Evolutionary conservation across 2,113 vertebrate genomes (phyloP), one percentile per base, ranked within the genome.

Genomic region (Hirundichthys speculiger): DNA sequence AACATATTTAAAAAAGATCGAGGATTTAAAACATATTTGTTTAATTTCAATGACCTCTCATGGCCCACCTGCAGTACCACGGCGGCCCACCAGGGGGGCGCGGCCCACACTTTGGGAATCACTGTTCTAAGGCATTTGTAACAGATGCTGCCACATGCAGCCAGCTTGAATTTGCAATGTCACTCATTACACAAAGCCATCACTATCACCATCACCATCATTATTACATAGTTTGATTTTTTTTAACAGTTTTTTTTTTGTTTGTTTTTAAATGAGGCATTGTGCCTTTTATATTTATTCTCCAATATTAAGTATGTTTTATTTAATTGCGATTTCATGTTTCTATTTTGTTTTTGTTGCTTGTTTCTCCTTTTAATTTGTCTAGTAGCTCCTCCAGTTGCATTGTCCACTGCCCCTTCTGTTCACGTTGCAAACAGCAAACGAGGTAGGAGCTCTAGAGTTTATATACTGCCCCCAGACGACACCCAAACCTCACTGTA

Each of bases 371-470:
- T 81, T 87, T 80, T 83, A 92, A 92, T 93, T 91, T 92, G 82
- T 95, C 90, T 90, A 96, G 94, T 96, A 93, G 92, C 93, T 94
- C 94, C 96, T 92, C 96, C 94, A 88, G 92, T 98, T 95, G 93
- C 93, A 91, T 93, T 96, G 93, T 93, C 95, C 94, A 96, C 96
- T 90, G 93, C 94, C 92, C 93, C 94, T 93, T 94, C 95, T 86
- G 94, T 96, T 94, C 94, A 96, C 92, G 93, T 96, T 95, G 94
- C 95, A 94, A 96, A 96, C 93, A 95, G 95, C 94, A 96, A 96
- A 93, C 93, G 95, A 98, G 95, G 96, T 96, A 97, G 96, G 96
- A 96, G 86, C 91, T 92, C 93, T 93, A 88, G 89, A 91, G 94
- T 94, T 96, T 92, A 94, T 94, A 93, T 91, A 90, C 92, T 90